Conservation (phyloP, 2,888 invertebrate genomes). For the Oscheius sp. region DNA sequence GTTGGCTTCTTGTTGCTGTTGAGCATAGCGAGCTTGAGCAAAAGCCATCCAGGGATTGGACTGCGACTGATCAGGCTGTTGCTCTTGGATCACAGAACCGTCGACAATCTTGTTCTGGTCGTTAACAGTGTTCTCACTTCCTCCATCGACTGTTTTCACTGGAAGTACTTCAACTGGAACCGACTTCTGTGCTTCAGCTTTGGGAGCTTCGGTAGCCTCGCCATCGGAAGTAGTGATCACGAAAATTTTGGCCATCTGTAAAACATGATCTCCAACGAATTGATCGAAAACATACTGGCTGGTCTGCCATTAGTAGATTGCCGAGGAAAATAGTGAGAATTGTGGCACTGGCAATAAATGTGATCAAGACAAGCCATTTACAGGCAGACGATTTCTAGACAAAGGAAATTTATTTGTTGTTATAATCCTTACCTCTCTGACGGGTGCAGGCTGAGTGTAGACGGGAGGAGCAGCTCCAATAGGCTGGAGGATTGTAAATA, state of each 20-base stretch:
- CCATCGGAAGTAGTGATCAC: slow-evolving; percentile 3
- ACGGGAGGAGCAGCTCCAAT: slow-evolving; percentile 14
- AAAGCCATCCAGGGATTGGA: slow-evolving; percentile 15
- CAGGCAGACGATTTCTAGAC: slow-evolving; percentile 10
- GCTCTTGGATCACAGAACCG: neutral
- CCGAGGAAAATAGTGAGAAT: slow-evolving; percentile 15
- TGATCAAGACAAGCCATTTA: slow-evolving; percentile 16
- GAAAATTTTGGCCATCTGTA: slow-evolving; percentile 1
- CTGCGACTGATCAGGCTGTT: slow-evolving; percentile 4
- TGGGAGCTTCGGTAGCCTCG: neutral
- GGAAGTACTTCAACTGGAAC: slow-evolving; percentile 13
- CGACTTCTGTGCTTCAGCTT: slow-evolving; percentile 16
- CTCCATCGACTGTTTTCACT: slow-evolving; percentile 22
- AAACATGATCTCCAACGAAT: neutral
- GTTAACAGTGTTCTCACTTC: slow-evolving; percentile 21
- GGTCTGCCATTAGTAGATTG: slow-evolving; percentile 8
- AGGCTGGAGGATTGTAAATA: slow-evolving; percentile 58
- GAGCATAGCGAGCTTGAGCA: slow-evolving; percentile 13
- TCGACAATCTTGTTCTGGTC: slow-evolving; percentile 1
- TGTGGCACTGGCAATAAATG: slow-evolving; percentile 19
- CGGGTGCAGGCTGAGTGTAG: neutral
- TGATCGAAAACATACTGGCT: neutral
- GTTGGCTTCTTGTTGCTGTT: slow-evolving; percentile 17
- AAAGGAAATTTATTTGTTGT: neutral
- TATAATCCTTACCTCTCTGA: slow-evolving; percentile 2